Percentiles rank a stretch among this genome's conserved stretches.
Conservation (phyloP, 1,140 invertebrate species). For the Zaprionus capensis region DNA sequence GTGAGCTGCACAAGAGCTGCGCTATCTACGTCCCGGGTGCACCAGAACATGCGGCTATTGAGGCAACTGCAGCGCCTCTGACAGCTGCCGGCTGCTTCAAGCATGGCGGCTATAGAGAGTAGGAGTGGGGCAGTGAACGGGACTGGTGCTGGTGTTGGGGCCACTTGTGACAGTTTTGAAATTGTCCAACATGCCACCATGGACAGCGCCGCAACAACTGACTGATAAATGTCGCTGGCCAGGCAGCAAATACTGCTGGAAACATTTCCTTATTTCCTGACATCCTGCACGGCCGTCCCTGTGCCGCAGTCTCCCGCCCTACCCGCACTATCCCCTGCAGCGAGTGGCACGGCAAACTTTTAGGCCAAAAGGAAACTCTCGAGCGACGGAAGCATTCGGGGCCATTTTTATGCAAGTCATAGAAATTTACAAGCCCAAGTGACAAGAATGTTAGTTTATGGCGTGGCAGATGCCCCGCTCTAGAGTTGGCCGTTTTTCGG, state of each 20-base stretch:
- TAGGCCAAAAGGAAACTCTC: constrained; percentile 77
- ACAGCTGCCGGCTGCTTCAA: constrained; percentile 50
- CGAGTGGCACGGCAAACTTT: constrained; percentile 70
- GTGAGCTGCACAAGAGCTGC: constrained; percentile 52
- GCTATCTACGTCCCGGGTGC: constrained; percentile 45
- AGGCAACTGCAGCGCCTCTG: constrained; percentile 53
- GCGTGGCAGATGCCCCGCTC: constrained; percentile 13
- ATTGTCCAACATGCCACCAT: constrained; percentile 71
- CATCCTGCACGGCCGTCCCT: constrained; percentile 22
- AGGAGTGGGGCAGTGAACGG: neutral
- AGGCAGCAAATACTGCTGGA: constrained; percentile 77
- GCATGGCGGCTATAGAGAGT: neutral
- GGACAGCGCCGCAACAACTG: constrained; percentile 71
- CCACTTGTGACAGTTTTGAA: constrained; percentile 77
- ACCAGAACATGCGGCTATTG: constrained; percentile 55
- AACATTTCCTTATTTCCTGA: constrained; percentile 80
- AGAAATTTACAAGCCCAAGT: constrained; percentile 80
- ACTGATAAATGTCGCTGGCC: constrained; percentile 79
- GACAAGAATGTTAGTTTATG: constrained; percentile 79
- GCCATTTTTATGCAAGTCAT: constrained; percentile 80
- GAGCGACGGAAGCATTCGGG: constrained; percentile 72
- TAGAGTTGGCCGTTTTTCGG: constrained; percentile 13
- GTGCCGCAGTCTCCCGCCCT: neutral
- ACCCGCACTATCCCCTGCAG: constrained; percentile 1
- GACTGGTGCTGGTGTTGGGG: neutral